Conservation (phyloP, 2,888 invertebrate genomes). For the Drosophila pegasa region DNA sequence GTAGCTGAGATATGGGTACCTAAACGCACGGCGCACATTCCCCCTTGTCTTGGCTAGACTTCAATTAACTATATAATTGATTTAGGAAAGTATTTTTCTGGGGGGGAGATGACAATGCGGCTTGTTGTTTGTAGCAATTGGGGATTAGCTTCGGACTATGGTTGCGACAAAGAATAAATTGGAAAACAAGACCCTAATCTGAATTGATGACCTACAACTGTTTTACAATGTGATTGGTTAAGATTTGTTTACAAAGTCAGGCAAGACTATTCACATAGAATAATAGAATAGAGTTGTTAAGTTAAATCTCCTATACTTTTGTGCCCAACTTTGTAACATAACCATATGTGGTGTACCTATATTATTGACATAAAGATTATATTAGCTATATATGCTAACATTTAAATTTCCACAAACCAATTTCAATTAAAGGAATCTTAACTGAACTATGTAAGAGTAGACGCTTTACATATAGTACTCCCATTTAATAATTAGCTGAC, state of each 20-base stretch:
- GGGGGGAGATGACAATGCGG: slow-evolving; percentile 2
- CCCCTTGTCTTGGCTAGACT: not conserved
- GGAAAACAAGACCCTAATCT: not conserved
- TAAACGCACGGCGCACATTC: slow-evolving; percentile 2
- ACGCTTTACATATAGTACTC: not conserved
- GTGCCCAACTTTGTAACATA: too few relatives aligned
- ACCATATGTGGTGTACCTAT: too few relatives aligned
- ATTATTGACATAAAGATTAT: too few relatives aligned
- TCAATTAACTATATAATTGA: slow-evolving; percentile 19
- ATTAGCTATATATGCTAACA: too few relatives aligned
- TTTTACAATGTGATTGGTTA: not conserved
- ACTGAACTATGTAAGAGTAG: not conserved
- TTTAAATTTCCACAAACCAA: too few relatives aligned
- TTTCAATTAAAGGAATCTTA: not conserved
- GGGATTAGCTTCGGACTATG: not conserved
- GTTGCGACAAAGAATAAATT: not conserved
- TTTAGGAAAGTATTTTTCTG: slow-evolving; percentile 21
- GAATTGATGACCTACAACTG: not conserved
- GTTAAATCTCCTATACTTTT: not conserved
- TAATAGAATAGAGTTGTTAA: not conserved
- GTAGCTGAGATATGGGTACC: slow-evolving; percentile 22
- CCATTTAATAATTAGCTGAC: not conserved
- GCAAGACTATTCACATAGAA: too few relatives aligned
- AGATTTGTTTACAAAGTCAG: too few relatives aligned
- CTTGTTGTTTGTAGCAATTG: not conserved